These are phyloP conservation scores for Spea hammondii DNA, from an alignment of 2,797 vertebrate species.

Conservation along the genomic window DNA sequence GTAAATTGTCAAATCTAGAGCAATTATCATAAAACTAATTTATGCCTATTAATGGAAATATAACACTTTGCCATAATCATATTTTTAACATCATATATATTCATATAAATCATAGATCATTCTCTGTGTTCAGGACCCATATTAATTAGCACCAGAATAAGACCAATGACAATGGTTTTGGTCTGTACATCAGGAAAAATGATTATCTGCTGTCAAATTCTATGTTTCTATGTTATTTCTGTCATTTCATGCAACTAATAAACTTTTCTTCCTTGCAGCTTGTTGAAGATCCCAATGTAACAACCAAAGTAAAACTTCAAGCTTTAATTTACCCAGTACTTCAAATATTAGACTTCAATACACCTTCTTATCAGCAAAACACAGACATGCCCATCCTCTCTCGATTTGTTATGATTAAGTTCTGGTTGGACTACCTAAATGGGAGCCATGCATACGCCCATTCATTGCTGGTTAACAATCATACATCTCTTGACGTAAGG, in stretches of 20 bases:
- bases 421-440: conserved; percentile 88
- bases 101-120: too few species aligned
- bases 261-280: conserved; percentile 68
- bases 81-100: too few species aligned
- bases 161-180: too few species aligned
- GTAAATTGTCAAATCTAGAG: too few species aligned
- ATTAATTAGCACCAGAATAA: too few species aligned
- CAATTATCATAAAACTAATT: too few species aligned
- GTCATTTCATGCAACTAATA: neutral
- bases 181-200: too few species aligned
- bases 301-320: conserved; percentile 82
- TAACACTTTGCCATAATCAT: too few species aligned
- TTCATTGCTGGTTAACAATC: conserved; percentile 80
- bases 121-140: too few species aligned
- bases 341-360: conserved; percentile 92
- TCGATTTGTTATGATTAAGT: conserved; percentile 74
- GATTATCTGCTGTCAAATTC: too few species aligned
- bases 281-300: conserved; percentile 67
- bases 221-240: neutral
- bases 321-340: conserved; percentile 89
- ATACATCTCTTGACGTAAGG: conserved; percentile 76
- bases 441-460: conserved; percentile 68
- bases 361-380: conserved; percentile 89
- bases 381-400: conserved; percentile 72
- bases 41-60: too few species aligned